Base-by-base conservation (phyloP, 2,113 vertebrate species). In the Chunga burmeisteri region DNA sequence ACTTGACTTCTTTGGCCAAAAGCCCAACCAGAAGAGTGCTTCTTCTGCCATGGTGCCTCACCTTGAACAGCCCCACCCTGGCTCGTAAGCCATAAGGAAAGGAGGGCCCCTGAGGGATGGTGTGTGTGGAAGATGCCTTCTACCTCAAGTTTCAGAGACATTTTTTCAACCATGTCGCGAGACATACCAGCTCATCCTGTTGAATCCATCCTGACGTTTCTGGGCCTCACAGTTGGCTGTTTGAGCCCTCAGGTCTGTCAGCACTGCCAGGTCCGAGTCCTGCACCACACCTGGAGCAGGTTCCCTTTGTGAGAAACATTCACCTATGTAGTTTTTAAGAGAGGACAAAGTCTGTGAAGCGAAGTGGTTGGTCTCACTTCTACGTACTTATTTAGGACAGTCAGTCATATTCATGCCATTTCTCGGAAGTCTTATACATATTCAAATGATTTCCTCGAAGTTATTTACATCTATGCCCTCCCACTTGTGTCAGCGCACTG, bases 131-230 rank as follows among this genome's bases (percentile, higher is more conserved):
- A 50, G 10, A 19, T 25, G 15, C 13, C 47, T 66, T 56, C 23
- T 52, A 34, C 40, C 32, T 73, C 38, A 62, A 26, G n/a, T 27
- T 52, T 36, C 38, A 20, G 22, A 30, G 30, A 25, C 3, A 4
- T 17, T 26, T 67, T 74, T 73, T 19, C 19, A 66, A 9, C 10
- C 0, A 0, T 5, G 5, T 34, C 1, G 0, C 20, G 16, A 46
- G 58, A 52, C 1, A 1, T 52, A 42, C 49, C 52, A 34, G 34
- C 20, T 10, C 6, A 1, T 34, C 42, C 36, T 26, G n/a, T 46
- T n/a, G 29, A 79, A 79, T 50, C 67, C n/a, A 22, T 14, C 44
- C 13, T 3, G 20, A 11, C 6, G 2, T 34, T 38, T 55, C 36
- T 26, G 46, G 16, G 18, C 29, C 47, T 30, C 3, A 0, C 0